Conservation (phyloP, 2,888 invertebrate species). For the Chesias legatella region DNA sequence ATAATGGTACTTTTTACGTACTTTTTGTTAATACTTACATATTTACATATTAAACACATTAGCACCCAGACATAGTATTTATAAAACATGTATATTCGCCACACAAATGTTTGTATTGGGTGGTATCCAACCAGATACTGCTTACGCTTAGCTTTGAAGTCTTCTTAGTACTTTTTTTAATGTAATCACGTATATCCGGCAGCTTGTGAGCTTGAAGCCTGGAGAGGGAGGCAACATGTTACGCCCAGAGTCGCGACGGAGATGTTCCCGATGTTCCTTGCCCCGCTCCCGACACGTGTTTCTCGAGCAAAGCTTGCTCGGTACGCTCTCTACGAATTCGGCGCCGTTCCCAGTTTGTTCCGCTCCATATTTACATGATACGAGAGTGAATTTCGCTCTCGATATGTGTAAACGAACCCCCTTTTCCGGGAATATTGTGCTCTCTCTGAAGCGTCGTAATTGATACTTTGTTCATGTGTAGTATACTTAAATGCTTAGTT, state of each 20-base stretch:
- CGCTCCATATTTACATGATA: slow-evolving; percentile 65
- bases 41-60: no score
- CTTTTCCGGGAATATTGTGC: slow-evolving; percentile 31
- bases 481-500: background rate
- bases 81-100: no score
- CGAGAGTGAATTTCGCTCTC: slow-evolving; percentile 54
- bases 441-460: slow-evolving; percentile 25
- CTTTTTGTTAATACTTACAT: no score
- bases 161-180: no score
- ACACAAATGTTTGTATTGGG: no score
- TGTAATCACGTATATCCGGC: background rate
- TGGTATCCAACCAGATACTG: no score
- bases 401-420: slow-evolving; percentile 45
- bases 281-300: slow-evolving; percentile 59
- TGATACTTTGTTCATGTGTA: slow-evolving; percentile 1
- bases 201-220: slow-evolving; percentile 6
- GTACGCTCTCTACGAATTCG: slow-evolving; percentile 56
- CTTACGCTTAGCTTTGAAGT: no score
- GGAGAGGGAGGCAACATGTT: slow-evolving; percentile 60
- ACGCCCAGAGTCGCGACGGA: slow-evolving; percentile 54
- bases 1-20: no score
- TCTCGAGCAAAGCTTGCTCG: slow-evolving; percentile 54
- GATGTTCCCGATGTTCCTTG: slow-evolving; percentile 24
- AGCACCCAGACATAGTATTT: no score
- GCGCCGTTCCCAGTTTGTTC: slow-evolving; percentile 62